phyloP scores from a whole-genome alignment of 1,140 invertebrate genomes.

The Philotrypesis tridentata region DNA sequence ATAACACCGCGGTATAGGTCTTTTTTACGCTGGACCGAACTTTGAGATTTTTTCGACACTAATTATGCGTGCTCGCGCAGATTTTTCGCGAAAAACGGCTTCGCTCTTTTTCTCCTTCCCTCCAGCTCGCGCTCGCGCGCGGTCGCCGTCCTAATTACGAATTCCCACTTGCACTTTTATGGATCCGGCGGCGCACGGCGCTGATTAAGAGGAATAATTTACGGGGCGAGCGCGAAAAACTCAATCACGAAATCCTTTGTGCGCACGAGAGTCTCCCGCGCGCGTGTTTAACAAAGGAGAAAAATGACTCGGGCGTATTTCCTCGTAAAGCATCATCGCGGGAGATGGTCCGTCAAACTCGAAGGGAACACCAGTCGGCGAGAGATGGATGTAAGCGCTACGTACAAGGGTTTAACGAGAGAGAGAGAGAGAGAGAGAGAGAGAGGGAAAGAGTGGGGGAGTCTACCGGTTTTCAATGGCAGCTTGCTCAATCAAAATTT shows the following conservation, averaged over 20 bases:
- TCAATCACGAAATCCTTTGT: not conserved
- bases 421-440: not conserved
- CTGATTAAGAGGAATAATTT: not conserved
- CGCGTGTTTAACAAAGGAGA: not conserved
- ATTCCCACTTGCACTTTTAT: not conserved
- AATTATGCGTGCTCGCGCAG: not conserved
- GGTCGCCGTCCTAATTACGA: not conserved
- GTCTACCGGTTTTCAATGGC: not conserved
- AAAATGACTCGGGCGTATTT: conserved; percentile 1
- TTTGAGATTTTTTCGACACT: not conserved
- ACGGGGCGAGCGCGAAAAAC: not conserved
- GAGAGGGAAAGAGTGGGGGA: not conserved
- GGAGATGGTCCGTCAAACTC: not conserved
- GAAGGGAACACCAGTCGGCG: conserved; percentile 51
- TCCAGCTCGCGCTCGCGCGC: too few relatives aligned
- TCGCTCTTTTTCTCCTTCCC: too few relatives aligned
- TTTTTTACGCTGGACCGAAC: not conserved
- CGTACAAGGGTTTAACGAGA: not conserved
- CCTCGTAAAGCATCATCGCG: conserved; percentile 1
- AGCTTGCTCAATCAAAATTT: not conserved
- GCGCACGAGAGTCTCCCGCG: not conserved
- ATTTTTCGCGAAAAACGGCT: not conserved
- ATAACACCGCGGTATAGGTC: not conserved
- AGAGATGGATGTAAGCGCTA: conserved; percentile 20
- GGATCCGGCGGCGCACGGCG: not conserved